Evolutionary conservation across 2,888 invertebrate species (phyloP).

Genomic region (Sarcophaga variegata): DNA sequence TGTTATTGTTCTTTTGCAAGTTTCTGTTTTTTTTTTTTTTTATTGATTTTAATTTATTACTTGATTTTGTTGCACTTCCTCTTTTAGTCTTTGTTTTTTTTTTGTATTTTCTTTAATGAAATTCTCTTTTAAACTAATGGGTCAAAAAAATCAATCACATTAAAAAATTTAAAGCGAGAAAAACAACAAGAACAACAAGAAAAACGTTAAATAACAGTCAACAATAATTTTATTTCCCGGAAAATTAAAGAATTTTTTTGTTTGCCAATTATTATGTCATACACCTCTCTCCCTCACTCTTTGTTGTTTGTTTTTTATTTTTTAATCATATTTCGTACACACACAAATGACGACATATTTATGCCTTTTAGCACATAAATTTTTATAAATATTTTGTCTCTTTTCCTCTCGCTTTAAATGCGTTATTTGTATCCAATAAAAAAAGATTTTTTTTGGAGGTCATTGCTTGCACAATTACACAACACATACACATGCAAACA

Average conservation of each 20-base stretch:
- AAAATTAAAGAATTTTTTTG: neutral
- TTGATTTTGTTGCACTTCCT: conserved; percentile 20
- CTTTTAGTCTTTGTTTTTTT: neutral
- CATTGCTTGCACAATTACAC: neutral
- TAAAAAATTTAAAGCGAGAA: conserved; percentile 31
- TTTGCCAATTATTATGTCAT: neutral
- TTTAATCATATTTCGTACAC: too few species aligned
- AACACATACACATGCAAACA: neutral
- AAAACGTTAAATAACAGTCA: neutral
- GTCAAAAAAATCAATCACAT: conserved; percentile 66
- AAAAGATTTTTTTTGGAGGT: neutral
- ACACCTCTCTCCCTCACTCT: neutral
- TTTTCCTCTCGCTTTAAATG: neutral
- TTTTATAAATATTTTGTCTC: neutral
- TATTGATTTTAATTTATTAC: conserved; percentile 41
- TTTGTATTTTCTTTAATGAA: too few species aligned
- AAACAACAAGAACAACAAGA: neutral
- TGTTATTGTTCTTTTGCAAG: neutral
- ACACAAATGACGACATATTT: too few species aligned
- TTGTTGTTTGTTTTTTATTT: too few species aligned
- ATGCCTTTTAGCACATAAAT: neutral
- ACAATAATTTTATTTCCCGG: neutral
- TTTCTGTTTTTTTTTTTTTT: conserved; percentile 38
- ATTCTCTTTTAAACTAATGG: conserved; percentile 34
- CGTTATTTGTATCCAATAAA: neutral